Percentiles rank a stretch among this genome's conserved stretches.
Conservation (phyloP, 2,888 invertebrate genomes). For the Hesperia comma region DNA sequence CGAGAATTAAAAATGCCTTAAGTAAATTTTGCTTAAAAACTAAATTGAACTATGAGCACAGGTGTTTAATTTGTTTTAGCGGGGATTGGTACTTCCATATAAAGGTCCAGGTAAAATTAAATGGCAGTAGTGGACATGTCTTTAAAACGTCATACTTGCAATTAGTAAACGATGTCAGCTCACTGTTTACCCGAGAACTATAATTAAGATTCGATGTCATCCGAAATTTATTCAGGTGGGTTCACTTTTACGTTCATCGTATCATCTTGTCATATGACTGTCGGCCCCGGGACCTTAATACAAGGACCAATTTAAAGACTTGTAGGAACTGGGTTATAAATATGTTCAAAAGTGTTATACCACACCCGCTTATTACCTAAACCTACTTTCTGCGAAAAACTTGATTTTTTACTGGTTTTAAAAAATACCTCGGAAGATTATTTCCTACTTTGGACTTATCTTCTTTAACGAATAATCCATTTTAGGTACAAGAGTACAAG, state of each 20-base stretch:
- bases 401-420: conserved; percentile 2
- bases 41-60: too few relatives aligned
- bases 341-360: conserved; percentile 27
- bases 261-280: conserved; percentile 35
- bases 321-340: conserved; percentile 23
- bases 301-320: conserved; percentile 31
- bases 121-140: conserved; percentile 6
- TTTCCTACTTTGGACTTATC: too few relatives aligned
- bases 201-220: conserved; percentile 41
- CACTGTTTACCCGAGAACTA: conserved; percentile 36
- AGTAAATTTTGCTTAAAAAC: too few relatives aligned
- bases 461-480: too few relatives aligned
- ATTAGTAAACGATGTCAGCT: conserved; percentile 43
- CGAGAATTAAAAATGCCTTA: too few relatives aligned
- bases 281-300: conserved; percentile 32
- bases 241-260: conserved; percentile 33
- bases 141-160: conserved; percentile 35
- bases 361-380: conserved; percentile 28
- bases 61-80: too few relatives aligned
- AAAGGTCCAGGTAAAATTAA: too few relatives aligned
- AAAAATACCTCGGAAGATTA: too few relatives aligned
- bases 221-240: conserved; percentile 40
- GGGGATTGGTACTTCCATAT: too few relatives aligned
- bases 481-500: too few relatives aligned
- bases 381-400: conserved; percentile 28